phyloP scores from a whole-genome alignment of 2,888 invertebrate species.

The Leptogaster cylindrica region DNA sequence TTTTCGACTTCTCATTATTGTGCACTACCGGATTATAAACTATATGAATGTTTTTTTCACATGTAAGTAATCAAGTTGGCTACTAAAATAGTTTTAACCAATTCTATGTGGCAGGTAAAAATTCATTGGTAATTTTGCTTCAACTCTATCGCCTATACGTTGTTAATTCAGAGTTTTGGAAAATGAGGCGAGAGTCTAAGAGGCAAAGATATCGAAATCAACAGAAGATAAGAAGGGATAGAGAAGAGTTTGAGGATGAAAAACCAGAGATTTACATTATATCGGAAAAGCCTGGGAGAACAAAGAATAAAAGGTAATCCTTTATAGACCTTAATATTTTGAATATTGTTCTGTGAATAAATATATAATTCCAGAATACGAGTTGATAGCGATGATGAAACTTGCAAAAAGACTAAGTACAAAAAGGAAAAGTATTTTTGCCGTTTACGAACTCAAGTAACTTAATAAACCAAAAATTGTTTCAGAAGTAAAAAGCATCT shows the following conservation, averaged over 20 bases:
- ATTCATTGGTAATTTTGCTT: slow-evolving; percentile 83
- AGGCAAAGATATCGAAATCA: slow-evolving; percentile 52
- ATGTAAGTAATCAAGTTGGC: slow-evolving; percentile 73
- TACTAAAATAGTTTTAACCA: no score
- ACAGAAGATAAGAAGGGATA: slow-evolving; percentile 50
- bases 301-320: slow-evolving; percentile 51
- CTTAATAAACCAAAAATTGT: neutral
- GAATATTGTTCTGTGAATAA: neutral
- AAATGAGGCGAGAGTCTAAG: slow-evolving; percentile 58
- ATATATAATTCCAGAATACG: slow-evolving; percentile 16
- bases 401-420: neutral
- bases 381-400: slow-evolving; percentile 43
- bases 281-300: slow-evolving; percentile 59
- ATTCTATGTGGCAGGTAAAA: no score
- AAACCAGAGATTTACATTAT: slow-evolving; percentile 66
- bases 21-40: slow-evolving; percentile 85
- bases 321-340: slow-evolving; percentile 4
- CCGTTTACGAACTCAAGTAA: no score
- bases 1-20: slow-evolving; percentile 83
- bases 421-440: slow-evolving; percentile 20
- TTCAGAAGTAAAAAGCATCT: slow-evolving; percentile 54
- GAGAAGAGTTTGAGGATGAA: slow-evolving; percentile 57
- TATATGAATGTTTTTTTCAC: slow-evolving; percentile 98
- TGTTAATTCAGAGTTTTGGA: slow-evolving; percentile 73
- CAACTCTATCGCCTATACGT: slow-evolving; percentile 86